Evolutionary conservation across 2,797 vertebrate genomes (phyloP), one percentile per base, ranked within the genome.

Genomic region (Acanthurus tractus): DNA sequence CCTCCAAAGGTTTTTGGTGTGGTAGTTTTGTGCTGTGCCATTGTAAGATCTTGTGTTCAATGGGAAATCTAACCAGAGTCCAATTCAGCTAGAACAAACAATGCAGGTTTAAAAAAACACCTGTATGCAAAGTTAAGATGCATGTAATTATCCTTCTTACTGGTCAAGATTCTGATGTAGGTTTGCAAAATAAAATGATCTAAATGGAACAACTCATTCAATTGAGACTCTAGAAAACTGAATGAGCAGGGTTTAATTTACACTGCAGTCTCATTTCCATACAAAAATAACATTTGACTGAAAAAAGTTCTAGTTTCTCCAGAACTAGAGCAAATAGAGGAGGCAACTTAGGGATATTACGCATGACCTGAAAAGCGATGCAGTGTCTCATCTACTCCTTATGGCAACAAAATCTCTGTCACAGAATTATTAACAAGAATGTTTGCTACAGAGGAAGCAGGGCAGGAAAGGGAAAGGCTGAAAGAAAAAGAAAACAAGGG

Each of bases 261-360:
- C 2, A 1, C 52, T 18, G 50, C 8, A 1, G 8, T 36, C 64
- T 69, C 11, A 56, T 54, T 54, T 20, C 29, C 14, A 0, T 5
- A 44, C 9, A 62, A 42, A 20, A 22, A 15, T 3, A 18, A 38
- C 22, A 57, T 70, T 63, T 48, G 25, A 36, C 45, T 54, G 18
- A 29, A 44, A 65, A 36, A 63, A 36, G 11, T 40, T 36, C 2
- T 10, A 10, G 25, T 42, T 63, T 57, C 40, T 46, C 68, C 63
- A 78, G 48, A 78, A 71, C 20, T 61, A 34, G 66, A 64, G 36
- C 15, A 67, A 23, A 74, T 17, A 53, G 17, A 56, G 23, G 38
- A 58, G 63, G 23, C 15, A 8, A 53, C 48, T 20, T 36, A 36
- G 54, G 20, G 63, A 63, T 52, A 53, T 46, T 57, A 66, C 15